Conservation (phyloP, 2,113 vertebrate genomes). For the Tenebrosternarchus preto region DNA sequence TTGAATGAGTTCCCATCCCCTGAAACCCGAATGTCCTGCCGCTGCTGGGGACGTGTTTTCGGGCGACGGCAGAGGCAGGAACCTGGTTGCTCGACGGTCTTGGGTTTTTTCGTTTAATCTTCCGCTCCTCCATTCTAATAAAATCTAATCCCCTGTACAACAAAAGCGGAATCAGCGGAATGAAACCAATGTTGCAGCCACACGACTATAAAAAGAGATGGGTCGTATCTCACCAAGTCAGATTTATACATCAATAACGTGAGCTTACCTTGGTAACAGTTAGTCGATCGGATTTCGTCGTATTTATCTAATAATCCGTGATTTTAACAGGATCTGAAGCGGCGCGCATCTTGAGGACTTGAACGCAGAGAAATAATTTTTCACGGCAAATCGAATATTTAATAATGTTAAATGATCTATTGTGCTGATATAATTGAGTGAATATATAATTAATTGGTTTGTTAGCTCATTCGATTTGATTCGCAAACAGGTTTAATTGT, state of each 20-base stretch:
- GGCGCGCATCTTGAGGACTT: too few relatives aligned
- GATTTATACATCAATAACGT: neutral
- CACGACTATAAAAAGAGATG: neutral
- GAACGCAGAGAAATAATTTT: too few relatives aligned
- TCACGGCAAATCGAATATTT: too few relatives aligned
- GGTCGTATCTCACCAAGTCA: too few relatives aligned
- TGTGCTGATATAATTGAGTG: too few relatives aligned
- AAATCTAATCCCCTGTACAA: neutral
- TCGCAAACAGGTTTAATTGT: too few relatives aligned
- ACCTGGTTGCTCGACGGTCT: conserved; percentile 80
- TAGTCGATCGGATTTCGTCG: too few relatives aligned
- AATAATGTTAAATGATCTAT: too few relatives aligned
- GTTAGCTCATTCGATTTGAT: too few relatives aligned
- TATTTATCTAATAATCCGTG: too few relatives aligned
- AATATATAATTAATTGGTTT: too few relatives aligned
- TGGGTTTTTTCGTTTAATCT: conserved; percentile 88
- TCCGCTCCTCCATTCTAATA: conserved; percentile 87
- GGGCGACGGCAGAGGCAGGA: conserved; percentile 72
- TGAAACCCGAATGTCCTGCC: conserved; percentile 80
- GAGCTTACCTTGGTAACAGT: neutral
- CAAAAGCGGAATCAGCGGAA: neutral
- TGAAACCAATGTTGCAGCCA: neutral
- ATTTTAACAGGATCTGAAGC: too few relatives aligned
- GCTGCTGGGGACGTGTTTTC: conserved; percentile 76
- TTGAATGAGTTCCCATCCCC: conserved; percentile 76